These are phyloP conservation scores for Rhinichthys osculus DNA, from an alignment of 2,797 vertebrate genomes.

Conservation along the genomic window DNA sequence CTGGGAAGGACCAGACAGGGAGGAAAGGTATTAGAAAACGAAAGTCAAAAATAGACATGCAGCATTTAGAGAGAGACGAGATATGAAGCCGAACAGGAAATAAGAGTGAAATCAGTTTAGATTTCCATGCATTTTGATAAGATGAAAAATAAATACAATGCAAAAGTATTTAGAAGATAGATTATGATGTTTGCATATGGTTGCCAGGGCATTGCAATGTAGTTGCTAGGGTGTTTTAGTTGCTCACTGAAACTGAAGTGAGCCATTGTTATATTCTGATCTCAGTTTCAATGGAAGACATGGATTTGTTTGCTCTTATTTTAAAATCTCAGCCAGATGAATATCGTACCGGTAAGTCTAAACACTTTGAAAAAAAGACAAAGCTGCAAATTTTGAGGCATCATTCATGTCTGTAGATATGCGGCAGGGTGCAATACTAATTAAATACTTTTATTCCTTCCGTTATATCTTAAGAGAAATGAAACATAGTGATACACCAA, in stretches of 20 bases:
- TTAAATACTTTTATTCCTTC: not conserved
- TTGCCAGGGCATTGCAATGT: not conserved
- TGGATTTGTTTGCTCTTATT: not conserved
- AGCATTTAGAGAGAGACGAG: constrained; percentile 46
- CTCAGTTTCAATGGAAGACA: not conserved
- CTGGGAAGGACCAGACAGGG: constrained; percentile 64
- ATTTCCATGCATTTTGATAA: not conserved
- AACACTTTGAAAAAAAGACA: not conserved
- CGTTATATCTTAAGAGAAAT: not conserved
- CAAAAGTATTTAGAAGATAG: not conserved
- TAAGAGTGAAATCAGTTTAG: not conserved
- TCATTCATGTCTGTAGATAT: not conserved
- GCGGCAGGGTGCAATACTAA: not conserved
- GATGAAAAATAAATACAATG: not conserved
- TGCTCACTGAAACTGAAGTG: not conserved
- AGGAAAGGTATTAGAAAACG: constrained; percentile 40
- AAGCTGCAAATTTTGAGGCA: not conserved
- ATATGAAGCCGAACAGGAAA: constrained; percentile 7
- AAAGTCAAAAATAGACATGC: constrained; percentile 43
- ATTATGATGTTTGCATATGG: not conserved
- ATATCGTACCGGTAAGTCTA: not conserved
- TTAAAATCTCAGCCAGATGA: not conserved
- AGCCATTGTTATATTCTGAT: not conserved
- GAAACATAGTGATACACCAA: too few species aligned
- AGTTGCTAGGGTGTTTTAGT: not conserved